Base-by-base conservation (phyloP, 2,888 invertebrate species). In the Drosophila helvetica region DNA sequence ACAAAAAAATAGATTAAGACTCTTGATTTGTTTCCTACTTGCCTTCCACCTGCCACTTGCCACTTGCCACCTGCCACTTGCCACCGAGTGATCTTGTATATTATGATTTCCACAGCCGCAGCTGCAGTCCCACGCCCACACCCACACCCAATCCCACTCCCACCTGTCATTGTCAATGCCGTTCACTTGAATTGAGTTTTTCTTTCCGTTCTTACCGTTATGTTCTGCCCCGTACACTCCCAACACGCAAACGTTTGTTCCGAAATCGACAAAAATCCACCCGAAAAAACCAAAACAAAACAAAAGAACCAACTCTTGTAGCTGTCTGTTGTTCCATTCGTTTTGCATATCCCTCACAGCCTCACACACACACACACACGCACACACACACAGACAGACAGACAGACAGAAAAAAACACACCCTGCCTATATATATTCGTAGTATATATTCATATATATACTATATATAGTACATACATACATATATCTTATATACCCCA, bases 301-400 rank as follows among this genome's bases (percentile, higher is more conserved):
- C 77, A 78, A 75, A 55, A 22, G 42, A 73, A 75, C 75, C 77
- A 81, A 78, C 73, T 38, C 25, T 55, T 30, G 90, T 91, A 91
- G 91, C 90, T 91, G 88, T 89, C 84, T 89, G 87, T 90, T 90
- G 83, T 89, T 91, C 63, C 69, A 79, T 77, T 71, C 63, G 75
- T 78, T 69, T 76, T 81, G 78, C 85, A 73, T 84, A 70, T 45
- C n/a, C 50, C 52, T 53, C 63, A 64, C 43, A 67, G 27, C 27
- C 19, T 63, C 25, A 18, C 19, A 18, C 30, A 46, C 25, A 30
- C 22, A 8, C 7, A 30, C 19, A 64, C 51, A 57, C 46, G 53
- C 25, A 12, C 52, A 42, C 18, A 50, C 47, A 53, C n/a, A 59
- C 30, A 63, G n/a, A 22, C 22, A 22, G 22, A 22, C 2, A 19